Base-by-base conservation (phyloP, 2,888 invertebrate genomes). In the Melanophora roralis region DNA sequence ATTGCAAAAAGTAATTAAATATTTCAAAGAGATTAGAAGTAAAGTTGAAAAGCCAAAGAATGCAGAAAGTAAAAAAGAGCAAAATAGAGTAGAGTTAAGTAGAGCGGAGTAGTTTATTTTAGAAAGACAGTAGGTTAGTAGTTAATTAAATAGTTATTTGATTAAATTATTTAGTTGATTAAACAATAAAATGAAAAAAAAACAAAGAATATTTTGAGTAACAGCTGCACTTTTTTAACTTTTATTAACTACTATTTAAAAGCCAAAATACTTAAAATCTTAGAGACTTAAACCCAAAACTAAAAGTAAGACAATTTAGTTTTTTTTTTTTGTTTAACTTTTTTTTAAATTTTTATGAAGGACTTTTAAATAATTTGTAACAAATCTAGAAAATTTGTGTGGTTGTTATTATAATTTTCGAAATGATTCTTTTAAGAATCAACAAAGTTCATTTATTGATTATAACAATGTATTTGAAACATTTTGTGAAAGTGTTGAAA, bases 201-300 rank as follows among this genome's bases (percentile, higher is more conserved):
- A 72, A 64, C 14, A 45, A 36, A 62, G 45, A 16, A 45, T 45
- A 55, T 53, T 21, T 74, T 74, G 49, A 60, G 51, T 74, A 74
- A 65, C 38, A 67, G 74, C 43, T 45, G 34, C 23, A 34, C 12
- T 57, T 43, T 34, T 68, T 40, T 27, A 3, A n/a, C n/a, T n/a
- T n/a, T 57, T 23, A 6, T 36, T 45, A 14, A 21, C 59, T 65
- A 67, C 49, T 51, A 59, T 23, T 34, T 51, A 32, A 36, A 43
- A 19, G n/a, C n/a, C n/a, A n/a, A n/a, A n/a, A n/a, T 38, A n/a
- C 8, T 55, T 12, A 32, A 32, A 27, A 23, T 51, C 16, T 47
- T 36, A 19, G 60, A 75, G 38, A 23, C n/a, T 27, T 27, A 36
- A 60, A 49, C 36, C n/a, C 23, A 36, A 53, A 51, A 43, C n/a